phyloP scores from a whole-genome alignment of 2,888 invertebrate species.

The Rotaria sp. region DNA sequence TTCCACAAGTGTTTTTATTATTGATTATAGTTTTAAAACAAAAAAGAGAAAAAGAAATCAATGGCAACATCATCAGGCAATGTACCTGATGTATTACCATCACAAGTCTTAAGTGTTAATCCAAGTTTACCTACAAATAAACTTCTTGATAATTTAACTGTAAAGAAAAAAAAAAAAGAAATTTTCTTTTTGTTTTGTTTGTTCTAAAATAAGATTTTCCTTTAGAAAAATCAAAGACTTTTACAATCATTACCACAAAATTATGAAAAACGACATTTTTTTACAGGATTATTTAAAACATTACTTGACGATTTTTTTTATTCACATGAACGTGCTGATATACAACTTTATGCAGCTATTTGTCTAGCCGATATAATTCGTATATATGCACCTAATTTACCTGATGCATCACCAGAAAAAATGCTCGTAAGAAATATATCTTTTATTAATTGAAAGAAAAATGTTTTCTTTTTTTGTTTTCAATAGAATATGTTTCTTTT shows the following conservation, averaged over 20 bases:
- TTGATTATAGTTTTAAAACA: neutral
- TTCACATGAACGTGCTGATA: constrained; percentile 79
- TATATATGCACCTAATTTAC: constrained; percentile 93
- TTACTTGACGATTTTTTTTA: constrained; percentile 69
- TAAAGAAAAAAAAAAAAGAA: no score
- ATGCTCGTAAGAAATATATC: constrained; percentile 57
- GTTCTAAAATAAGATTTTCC: neutral
- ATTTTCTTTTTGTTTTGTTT: neutral
- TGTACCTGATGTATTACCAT: neutral
- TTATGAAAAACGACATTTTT: constrained; percentile 22
- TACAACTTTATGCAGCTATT: constrained; percentile 86
- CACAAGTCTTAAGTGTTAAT: neutral
- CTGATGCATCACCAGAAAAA: constrained; percentile 88
- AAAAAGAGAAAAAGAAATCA: neutral
- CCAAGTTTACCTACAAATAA: constrained; percentile 17
- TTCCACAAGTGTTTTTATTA: neutral
- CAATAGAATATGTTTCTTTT: constrained; percentile 68
- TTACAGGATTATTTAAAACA: neutral
- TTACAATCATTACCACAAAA: constrained; percentile 10
- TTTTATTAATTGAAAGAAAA: constrained; percentile 27
- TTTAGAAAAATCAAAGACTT: constrained; percentile 25
- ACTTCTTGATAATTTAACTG: constrained; percentile 5
- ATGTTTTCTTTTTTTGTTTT: neutral
- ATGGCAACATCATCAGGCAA: neutral
- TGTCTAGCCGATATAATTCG: constrained; percentile 92